Evolutionary conservation across 2,113 vertebrate genomes (phyloP).

Genomic region (Chloebia gouldiae): DNA sequence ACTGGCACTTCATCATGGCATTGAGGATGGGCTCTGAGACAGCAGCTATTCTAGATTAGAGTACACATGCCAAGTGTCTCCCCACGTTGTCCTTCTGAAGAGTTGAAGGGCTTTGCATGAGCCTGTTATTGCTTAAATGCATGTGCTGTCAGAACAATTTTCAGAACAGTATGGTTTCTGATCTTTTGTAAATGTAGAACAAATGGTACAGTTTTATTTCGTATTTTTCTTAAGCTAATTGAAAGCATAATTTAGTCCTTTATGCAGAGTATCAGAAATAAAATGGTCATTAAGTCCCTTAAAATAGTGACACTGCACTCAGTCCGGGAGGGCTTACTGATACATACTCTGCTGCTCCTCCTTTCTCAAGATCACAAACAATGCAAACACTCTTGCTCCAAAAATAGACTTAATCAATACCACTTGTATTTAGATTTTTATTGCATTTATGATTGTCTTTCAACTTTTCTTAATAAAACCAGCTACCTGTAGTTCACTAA

Average conservation of each 20-base stretch:
- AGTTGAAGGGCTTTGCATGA: not conserved
- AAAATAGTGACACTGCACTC: not conserved
- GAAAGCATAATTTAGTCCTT: not conserved
- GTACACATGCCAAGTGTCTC: not conserved
- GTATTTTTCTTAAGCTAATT: not conserved
- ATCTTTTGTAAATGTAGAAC: not conserved
- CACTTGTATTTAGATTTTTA: not conserved
- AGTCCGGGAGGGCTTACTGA: not conserved
- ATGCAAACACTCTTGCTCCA: not conserved
- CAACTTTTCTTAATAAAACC: not conserved
- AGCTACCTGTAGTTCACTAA: not conserved
- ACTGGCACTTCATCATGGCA: accelerated
- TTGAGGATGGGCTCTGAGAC: not conserved
- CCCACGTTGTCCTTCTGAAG: accelerated
- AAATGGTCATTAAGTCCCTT: not conserved
- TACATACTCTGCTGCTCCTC: not conserved
- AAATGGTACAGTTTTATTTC: not conserved
- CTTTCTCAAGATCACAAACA: not conserved
- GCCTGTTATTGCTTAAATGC: accelerated
- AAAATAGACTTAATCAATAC: not conserved
- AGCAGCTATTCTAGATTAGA: not conserved
- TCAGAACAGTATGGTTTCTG: not conserved
- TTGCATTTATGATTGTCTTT: not conserved
- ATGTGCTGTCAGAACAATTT: not conserved
- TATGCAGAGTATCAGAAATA: not conserved